Base-by-base conservation (phyloP, 2,113 vertebrate genomes). In the Oceanodroma tethys region DNA sequence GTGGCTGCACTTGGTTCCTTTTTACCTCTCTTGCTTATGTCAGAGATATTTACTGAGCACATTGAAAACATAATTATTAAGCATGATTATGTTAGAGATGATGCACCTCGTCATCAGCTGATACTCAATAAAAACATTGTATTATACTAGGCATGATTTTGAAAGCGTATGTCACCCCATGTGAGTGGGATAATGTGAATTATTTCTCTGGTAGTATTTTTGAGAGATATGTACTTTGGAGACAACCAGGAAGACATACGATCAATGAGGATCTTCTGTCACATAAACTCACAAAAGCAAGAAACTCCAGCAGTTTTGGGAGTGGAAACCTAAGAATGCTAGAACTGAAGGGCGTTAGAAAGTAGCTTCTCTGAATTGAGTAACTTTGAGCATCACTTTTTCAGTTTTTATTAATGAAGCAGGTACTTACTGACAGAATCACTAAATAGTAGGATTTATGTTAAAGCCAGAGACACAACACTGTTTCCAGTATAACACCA, bases 111-210 rank as follows among this genome's bases (percentile, higher is more conserved):
- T 36, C 81, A 70, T 62, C 68, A n/a, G 30, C 17, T 58, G 74
- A 55, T 47, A 59, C 17, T 71, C 16, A 63, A 47, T 42, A 66
- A 78, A 90, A 81, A 15, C 25, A 29, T 26, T 23, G 2, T 29
- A 11, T 45, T 36, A 25, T 7, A 14, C 9, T 13, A 38, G 15
- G 13, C 11, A 29, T 22, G 45, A 70, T 25, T 90, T 29, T 7
- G 47, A 81, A 92, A 71, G 16, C 11, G 0, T 19, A 2, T 30
- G 23, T 34, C n/a, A 23, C 25, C 10, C 32, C 32, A 0, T 27
- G 29, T 34, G 43, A 75, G 9, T 32, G 15, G 16, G 26, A 66
- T 71, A 36, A 55, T 19, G 10, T 26, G 25, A 75, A 45, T 59
- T 75, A 32, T 12, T 62, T 43, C 36, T 70, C 55, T 76, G 10